phyloP scores from a whole-genome alignment of 2,113 vertebrate genomes.

The Nerophis lumbriciformis region DNA sequence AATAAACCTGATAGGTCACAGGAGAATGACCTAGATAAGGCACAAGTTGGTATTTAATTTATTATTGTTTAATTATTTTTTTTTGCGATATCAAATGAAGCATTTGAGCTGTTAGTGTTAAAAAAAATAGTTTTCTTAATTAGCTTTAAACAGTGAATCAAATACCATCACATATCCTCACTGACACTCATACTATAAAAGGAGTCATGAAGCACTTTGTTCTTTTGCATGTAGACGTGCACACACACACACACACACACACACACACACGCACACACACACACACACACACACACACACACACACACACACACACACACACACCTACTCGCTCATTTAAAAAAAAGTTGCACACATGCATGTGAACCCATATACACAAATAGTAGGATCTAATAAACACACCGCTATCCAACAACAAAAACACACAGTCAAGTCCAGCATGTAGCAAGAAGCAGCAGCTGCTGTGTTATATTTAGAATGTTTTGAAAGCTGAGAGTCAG shows the following conservation, averaged over 20 bases:
- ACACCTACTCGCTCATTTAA: background rate
- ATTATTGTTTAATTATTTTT: background rate
- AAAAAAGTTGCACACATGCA: background rate
- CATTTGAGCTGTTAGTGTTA: background rate
- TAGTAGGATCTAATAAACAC: conserved; percentile 3
- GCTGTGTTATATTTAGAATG: conserved; percentile 67
- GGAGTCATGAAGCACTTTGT: background rate
- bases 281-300: background rate
- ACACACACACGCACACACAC: background rate
- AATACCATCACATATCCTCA: background rate
- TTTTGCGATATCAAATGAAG: no score
- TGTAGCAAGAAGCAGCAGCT: conserved; percentile 60
- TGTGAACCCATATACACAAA: background rate
- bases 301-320: background rate
- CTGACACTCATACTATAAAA: conserved; percentile 2
- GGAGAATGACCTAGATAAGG: background rate
- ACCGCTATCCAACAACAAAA: conserved; percentile 19
- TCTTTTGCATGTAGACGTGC: background rate
- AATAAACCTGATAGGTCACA: background rate
- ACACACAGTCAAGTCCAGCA: conserved; percentile 29
- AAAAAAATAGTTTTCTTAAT: no score
- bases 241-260: background rate
- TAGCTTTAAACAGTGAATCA: background rate
- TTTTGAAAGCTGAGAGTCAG: conserved; percentile 63
- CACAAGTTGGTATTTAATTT: background rate